These are phyloP conservation scores for Cathartes aura DNA, from an alignment of 2,113 vertebrate species.

Conservation along the genomic window DNA sequence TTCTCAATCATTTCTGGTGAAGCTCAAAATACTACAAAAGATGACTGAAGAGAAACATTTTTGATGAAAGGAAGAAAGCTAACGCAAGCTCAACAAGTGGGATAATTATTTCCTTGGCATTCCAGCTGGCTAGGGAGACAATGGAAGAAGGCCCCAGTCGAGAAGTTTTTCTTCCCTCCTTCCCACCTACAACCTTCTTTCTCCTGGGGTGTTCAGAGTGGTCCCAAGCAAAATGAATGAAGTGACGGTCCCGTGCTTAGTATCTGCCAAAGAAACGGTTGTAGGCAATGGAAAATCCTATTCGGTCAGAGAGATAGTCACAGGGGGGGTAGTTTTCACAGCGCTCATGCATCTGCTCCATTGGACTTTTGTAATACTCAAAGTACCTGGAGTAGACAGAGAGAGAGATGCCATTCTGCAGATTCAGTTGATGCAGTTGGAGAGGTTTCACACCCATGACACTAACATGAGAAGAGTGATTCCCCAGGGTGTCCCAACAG, in stretches of 20 bases:
- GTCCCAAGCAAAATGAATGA: background rate
- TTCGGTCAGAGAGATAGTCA: constrained; percentile 77
- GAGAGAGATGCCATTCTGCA: background rate
- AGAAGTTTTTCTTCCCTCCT: background rate
- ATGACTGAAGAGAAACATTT: background rate
- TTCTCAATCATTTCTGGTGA: background rate
- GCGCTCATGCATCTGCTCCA: constrained; percentile 75
- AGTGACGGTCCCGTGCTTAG: background rate
- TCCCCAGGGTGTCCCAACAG: background rate
- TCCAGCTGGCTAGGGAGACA: background rate
- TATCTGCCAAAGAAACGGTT: constrained; percentile 80
- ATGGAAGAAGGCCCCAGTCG: background rate
- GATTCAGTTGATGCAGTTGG: background rate
- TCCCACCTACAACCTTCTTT: background rate
- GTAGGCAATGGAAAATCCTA: constrained; percentile 80
- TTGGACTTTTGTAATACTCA: constrained; percentile 14
- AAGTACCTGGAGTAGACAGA: constrained; percentile 43
- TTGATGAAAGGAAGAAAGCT: background rate
- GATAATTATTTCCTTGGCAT: background rate
- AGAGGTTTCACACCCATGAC: background rate
- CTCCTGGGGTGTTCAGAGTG: background rate
- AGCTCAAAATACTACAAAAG: background rate
- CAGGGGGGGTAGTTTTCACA: constrained; percentile 81
- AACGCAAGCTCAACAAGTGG: background rate
- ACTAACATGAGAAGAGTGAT: background rate